Base-by-base conservation (phyloP, 2,888 invertebrate genomes). In the Furcula furcula region DNA sequence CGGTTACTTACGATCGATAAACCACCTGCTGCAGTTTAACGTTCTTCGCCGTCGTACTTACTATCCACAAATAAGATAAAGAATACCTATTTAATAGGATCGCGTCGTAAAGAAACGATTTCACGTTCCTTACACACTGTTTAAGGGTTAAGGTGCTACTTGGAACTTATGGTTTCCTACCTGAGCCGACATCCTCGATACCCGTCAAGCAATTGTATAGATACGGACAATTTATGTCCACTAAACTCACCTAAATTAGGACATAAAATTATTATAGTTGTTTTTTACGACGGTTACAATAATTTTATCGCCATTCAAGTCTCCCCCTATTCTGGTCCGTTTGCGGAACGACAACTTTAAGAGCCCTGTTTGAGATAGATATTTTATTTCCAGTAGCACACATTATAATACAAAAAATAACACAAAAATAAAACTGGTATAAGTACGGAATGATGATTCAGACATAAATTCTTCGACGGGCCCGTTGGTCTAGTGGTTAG, bases 11-110 rank as follows among this genome's bases (percentile, higher is more conserved):
- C 36, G 51, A 58, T 52, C 46, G 52, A 54, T 25, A 43, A 32
- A 38, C 38, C 66, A 66, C 66, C 66, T 70, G 66, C 55, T 35
- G 29, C 51, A 40, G 40, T 37, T 69, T 68, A 67, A 71, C 62
- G 53, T 51, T 40, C 44, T 44, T 36, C 36, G 43, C 41, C 36
- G 44, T 41, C 49, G 42, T 46, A 38, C 51, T 54, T 55, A 54
- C 55, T 55, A 47, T 34, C 42, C 52, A 47, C 58, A 56, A 57
- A 63, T 58, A 56, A 58, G 36, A 38, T 55, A 54, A 46, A 42
- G 51, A 49, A 54, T 55, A 45, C 40, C 49, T 46, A 53, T 53
- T 44, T 55, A 54, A 57, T 56, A 41, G 48, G 38, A 23, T 31
- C 35, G 41, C 35, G 41, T 53, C 52, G 48, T 51, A 55, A 53